phyloP scores from a whole-genome alignment of 92 coral and sea anemone species.

The Micromussa lordhowensis region DNA sequence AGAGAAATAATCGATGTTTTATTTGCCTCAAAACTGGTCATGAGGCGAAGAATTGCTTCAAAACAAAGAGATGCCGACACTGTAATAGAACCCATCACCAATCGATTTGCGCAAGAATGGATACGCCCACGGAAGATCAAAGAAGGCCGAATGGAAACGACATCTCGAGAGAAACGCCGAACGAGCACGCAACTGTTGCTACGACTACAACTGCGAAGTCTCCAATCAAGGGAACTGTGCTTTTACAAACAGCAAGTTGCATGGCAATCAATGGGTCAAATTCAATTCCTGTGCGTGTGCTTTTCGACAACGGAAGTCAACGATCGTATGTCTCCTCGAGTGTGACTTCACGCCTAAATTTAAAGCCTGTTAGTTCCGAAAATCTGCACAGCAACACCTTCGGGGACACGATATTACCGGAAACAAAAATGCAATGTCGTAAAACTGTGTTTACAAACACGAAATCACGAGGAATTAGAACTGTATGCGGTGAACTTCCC shows the following conservation, averaged over 20 bases:
- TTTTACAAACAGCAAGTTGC: slow-evolving; percentile 37
- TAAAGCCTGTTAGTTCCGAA: slow-evolving; percentile 42
- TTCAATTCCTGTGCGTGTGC: slow-evolving; percentile 34
- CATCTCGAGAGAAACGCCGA: too few species aligned
- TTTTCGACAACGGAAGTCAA: slow-evolving; percentile 39
- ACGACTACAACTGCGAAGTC: too few species aligned
- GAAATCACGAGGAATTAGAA: slow-evolving; percentile 34
- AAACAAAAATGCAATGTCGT: slow-evolving; percentile 52
- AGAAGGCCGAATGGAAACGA: too few species aligned
- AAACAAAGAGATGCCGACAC: too few species aligned
- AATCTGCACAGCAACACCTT: slow-evolving; percentile 45
- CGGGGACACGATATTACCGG: slow-evolving; percentile 27
- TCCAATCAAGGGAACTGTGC: slow-evolving; percentile 38
- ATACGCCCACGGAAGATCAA: too few species aligned
- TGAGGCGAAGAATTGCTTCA: too few species aligned
- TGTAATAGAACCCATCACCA: too few species aligned
- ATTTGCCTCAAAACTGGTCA: not conserved
- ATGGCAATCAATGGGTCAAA: slow-evolving; percentile 26
- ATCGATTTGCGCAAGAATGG: too few species aligned
- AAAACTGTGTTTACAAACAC: slow-evolving; percentile 42
- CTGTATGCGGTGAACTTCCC: slow-evolving; percentile 36
- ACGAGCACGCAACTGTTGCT: too few species aligned
- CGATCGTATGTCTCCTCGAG: slow-evolving; percentile 45
- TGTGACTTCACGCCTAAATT: slow-evolving; percentile 31
- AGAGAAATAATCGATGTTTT: not conserved